A percentile compares a stretch with the other conserved stretches of the same genome.
Evolutionary conservation across 2,888 invertebrate species (phyloP).

Genomic region (Belgica antarctica): DNA sequence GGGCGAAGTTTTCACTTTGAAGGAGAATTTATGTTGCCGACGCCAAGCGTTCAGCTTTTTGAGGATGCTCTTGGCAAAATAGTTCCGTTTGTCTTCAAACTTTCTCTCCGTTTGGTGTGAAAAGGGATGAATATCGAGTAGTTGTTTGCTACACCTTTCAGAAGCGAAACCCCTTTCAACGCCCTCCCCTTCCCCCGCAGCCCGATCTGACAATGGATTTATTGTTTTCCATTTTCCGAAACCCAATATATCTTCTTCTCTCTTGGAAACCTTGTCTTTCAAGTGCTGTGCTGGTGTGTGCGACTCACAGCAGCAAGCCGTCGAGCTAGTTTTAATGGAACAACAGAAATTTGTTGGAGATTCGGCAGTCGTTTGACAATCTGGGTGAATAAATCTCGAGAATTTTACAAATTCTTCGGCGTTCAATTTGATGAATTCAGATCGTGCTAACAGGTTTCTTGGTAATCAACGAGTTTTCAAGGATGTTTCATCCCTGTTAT

Average conservation of each 20-base stretch:
- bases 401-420: no score
- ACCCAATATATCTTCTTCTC: constrained; percentile 41
- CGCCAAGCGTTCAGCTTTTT: neutral
- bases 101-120: neutral
- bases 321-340: neutral
- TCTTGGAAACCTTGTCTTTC: constrained; percentile 14
- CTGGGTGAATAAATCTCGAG: no score
- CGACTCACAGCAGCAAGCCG: no score
- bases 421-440: no score
- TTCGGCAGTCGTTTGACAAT: no score
- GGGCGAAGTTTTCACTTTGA: neutral
- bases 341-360: neutral
- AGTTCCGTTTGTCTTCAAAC: neutral
- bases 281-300: neutral
- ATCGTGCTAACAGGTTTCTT: no score
- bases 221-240: constrained; percentile 42
- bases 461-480: no score
- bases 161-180: constrained; percentile 22
- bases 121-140: constrained; percentile 7
- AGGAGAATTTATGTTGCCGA: constrained; percentile 6
- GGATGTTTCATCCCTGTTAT: no score
- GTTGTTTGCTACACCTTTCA: neutral
- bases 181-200: neutral
- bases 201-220: constrained; percentile 35
- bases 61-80: neutral